Conservation (phyloP, 1,140 invertebrate genomes). For the Rhopalosiphum padi region DNA sequence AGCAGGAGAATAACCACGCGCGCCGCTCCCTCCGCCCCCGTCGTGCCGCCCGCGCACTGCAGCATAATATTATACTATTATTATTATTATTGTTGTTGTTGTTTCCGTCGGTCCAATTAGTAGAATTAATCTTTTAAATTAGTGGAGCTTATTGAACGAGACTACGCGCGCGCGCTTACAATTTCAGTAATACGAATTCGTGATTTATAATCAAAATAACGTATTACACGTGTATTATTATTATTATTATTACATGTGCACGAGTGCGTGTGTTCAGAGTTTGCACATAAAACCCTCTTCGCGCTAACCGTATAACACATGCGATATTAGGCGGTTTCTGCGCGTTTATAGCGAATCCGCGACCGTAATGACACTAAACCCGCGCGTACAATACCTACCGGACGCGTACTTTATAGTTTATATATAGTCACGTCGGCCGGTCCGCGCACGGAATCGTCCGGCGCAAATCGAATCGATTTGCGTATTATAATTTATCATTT, state of each 20-base stretch:
- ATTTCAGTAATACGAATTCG: background rate
- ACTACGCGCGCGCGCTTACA: no score
- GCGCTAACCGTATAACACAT: background rate
- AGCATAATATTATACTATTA: background rate
- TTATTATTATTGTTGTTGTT: no score
- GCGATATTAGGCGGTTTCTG: background rate
- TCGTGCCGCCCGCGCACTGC: background rate
- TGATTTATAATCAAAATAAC: slow-evolving; percentile 37
- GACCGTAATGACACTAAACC: background rate
- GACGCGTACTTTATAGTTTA: background rate
- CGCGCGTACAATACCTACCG: background rate
- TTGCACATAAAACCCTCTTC: background rate
- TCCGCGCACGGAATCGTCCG: background rate
- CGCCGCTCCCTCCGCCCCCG: background rate
- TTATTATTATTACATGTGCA: background rate
- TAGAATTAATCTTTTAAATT: slow-evolving; percentile 24
- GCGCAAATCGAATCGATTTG: background rate
- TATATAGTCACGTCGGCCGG: background rate
- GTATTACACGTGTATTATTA: background rate
- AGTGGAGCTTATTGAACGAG: background rate
- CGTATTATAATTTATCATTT: background rate
- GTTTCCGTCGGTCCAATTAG: background rate
- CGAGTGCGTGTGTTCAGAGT: background rate
- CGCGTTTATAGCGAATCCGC: background rate
- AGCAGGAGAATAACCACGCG: background rate